These are phyloP conservation scores for Drosophila takahashii DNA, from an alignment of 1,140 invertebrate species.

Conservation along the genomic window DNA sequence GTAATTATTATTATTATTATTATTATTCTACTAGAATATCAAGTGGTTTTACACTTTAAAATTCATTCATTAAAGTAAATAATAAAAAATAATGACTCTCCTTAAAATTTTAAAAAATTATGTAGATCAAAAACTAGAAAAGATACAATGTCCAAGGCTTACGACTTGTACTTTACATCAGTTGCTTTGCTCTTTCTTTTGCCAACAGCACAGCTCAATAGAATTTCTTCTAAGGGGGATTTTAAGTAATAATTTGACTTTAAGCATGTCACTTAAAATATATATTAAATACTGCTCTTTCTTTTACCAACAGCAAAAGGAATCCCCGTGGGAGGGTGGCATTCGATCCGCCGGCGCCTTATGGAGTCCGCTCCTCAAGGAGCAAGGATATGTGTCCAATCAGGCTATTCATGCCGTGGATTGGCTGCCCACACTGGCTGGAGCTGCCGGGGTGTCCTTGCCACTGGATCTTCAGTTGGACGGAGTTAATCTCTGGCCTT, in stretches of 20 bases:
- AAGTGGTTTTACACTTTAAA: no score
- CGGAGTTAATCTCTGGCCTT: slow-evolving; percentile 90
- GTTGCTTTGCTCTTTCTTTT: no score
- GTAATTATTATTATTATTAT: slow-evolving; percentile 5
- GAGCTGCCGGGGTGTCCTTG: slow-evolving; percentile 86
- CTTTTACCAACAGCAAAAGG: slow-evolving; percentile 86
- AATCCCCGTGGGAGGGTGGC: slow-evolving; percentile 94
- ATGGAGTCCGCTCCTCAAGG: slow-evolving; percentile 89
- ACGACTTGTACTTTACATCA: no score
- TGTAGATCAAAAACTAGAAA: no score
- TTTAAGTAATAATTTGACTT: no score
- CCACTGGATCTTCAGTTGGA: slow-evolving; percentile 86
- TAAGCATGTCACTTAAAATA: no score
- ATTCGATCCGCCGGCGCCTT: slow-evolving; percentile 91
- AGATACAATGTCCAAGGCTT: no score
- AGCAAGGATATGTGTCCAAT: slow-evolving; percentile 88
- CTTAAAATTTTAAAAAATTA: no score
- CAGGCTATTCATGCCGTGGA: slow-evolving; percentile 93
- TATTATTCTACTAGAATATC: background rate
- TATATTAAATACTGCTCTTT: background rate
- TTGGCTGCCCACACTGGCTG: slow-evolving; percentile 94
- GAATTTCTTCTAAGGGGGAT: no score
- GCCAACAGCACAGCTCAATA: no score
- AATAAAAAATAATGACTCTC: no score
- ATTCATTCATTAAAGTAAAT: no score